These are phyloP conservation scores for Upupa epops DNA, from an alignment of 2,113 vertebrate genomes.

Conservation along the genomic window DNA sequence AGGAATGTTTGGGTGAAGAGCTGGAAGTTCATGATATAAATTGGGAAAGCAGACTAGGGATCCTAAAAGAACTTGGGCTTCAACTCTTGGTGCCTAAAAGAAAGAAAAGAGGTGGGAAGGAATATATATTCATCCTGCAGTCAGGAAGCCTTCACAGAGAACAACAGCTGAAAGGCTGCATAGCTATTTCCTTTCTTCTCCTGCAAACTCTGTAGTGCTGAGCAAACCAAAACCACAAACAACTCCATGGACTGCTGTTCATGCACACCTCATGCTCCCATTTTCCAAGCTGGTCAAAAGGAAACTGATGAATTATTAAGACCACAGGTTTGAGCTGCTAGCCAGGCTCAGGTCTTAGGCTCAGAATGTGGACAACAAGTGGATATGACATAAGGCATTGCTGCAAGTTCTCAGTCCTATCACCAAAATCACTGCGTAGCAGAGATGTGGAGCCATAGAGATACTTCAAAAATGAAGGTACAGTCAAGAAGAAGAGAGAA, in stretches of 20 bases:
- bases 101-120: slow-evolving; percentile 4
- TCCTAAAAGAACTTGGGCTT: slow-evolving; percentile 95
- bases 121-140: neutral
- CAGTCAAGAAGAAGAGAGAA: neutral
- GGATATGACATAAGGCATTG: neutral
- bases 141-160: neutral
- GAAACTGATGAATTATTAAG: neutral
- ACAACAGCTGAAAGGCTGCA: neutral
- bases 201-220: neutral
- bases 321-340: neutral
- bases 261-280: neutral
- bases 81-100: slow-evolving; percentile 91
- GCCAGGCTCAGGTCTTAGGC: neutral
- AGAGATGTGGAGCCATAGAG: neutral
- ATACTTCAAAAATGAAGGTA: neutral
- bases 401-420: neutral
- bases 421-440: neutral
- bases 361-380: neutral
- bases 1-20: slow-evolving; percentile 91
- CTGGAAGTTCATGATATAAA: slow-evolving; percentile 91
- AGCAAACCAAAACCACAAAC: neutral
- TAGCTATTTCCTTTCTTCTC: neutral
- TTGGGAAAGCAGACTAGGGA: slow-evolving; percentile 98
- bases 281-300: neutral
- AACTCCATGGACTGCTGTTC: neutral